Percentiles rank a stretch among this genome's conserved stretches.
Conservation (phyloP, 1,140 invertebrate species). For the Meloidogyne chitwoodi region DNA sequence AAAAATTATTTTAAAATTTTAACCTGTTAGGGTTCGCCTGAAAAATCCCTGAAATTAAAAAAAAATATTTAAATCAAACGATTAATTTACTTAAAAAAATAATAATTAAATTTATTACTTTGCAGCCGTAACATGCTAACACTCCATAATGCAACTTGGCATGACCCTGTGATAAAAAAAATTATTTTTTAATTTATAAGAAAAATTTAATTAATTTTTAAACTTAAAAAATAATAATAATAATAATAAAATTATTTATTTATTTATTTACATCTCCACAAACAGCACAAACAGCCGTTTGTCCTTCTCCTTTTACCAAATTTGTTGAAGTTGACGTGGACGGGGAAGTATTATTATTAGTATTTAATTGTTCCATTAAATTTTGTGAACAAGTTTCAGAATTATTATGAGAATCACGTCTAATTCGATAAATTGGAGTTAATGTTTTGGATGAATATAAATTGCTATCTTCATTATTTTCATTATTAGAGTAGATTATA, state of each 20-base stretch:
- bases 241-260: background rate
- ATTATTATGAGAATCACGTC: background rate
- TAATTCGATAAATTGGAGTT: background rate
- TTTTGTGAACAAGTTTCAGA: conserved; percentile 45
- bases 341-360: background rate
- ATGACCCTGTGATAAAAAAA: conserved; percentile 1
- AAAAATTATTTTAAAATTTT: conserved; percentile 52
- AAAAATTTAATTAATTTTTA: too few relatives aligned
- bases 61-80: too few relatives aligned
- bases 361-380: conserved; percentile 5
- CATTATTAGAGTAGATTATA: background rate
- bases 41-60: conserved; percentile 46
- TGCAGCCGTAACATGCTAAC: conserved; percentile 55
- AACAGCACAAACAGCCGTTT: conserved; percentile 52
- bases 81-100: too few relatives aligned
- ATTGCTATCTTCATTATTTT: background rate
- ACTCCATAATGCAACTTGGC: conserved; percentile 59
- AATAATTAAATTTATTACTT: conserved; percentile 17
- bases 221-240: background rate
- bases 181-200: background rate
- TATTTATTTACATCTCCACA: conserved; percentile 44
- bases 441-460: background rate
- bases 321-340: conserved; percentile 18
- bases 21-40: conserved; percentile 55
- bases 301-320: background rate